Percentiles rank a stretch among this genome's conserved stretches.
phyloP scores from a whole-genome alignment of 2,888 invertebrate genomes.

The Oxytorus armatus region DNA sequence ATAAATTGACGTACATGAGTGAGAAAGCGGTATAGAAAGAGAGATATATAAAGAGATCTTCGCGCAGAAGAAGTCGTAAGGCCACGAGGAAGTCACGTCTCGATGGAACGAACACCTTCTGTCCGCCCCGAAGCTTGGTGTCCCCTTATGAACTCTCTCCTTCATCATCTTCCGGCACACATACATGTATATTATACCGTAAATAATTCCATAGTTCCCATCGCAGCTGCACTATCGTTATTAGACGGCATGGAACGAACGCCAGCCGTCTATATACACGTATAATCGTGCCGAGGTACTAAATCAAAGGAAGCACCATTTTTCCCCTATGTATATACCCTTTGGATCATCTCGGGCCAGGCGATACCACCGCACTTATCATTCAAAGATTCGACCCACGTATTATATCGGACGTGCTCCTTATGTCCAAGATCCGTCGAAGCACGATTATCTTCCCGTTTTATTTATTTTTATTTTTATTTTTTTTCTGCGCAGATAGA shows the following conservation, averaged over 20 bases:
- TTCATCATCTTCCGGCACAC: conserved; percentile 44
- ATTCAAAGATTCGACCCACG: not conserved
- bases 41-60: not conserved
- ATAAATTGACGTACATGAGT: conserved; percentile 41
- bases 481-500: no score
- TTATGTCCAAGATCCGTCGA: conserved; percentile 5
- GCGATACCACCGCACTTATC: conserved; percentile 20
- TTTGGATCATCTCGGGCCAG: conserved; percentile 1
- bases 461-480: conserved; percentile 13
- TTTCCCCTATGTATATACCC: not conserved
- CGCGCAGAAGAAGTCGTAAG: conserved; percentile 27
- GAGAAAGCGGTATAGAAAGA: not conserved
- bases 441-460: not conserved
- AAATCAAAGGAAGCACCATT: conserved; percentile 21
- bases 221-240: conserved; percentile 38
- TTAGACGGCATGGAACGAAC: conserved; percentile 49
- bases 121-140: conserved; percentile 52
- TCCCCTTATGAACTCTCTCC: conserved; percentile 42
- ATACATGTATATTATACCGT: conserved; percentile 21
- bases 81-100: conserved; percentile 65
- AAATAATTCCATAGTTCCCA: conserved; percentile 44
- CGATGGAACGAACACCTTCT: conserved; percentile 66
- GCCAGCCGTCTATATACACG: not conserved
- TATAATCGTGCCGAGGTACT: conserved; percentile 22
- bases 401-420: not conserved